Evolutionary conservation across 2,797 vertebrate species (phyloP).

Genomic region (Morelia viridis): DNA sequence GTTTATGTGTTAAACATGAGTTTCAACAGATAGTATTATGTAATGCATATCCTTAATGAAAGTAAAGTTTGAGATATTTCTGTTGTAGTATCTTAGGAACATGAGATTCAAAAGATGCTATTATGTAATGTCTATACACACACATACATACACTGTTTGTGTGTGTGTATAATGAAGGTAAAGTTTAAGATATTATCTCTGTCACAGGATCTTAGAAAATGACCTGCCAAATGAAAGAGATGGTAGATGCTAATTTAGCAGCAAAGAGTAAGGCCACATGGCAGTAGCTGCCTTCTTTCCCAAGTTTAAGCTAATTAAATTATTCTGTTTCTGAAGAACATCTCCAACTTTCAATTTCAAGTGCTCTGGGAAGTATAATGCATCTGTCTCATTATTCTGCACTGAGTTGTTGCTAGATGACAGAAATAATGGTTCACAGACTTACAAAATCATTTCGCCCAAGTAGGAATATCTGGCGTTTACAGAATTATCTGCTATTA

Average conservation of each 20-base stretch:
- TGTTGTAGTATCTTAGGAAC: no score
- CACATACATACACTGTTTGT: background rate
- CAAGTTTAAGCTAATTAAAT: slow-evolving; percentile 28
- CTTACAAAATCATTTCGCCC: slow-evolving; percentile 41
- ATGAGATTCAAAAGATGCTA: no score
- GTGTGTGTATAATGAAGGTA: background rate
- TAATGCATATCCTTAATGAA: slow-evolving; percentile 34
- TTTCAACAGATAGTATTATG: slow-evolving; percentile 46
- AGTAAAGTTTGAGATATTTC: slow-evolving; percentile 19
- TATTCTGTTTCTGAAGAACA: background rate
- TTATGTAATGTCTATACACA: no score
- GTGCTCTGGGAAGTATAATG: slow-evolving; percentile 23
- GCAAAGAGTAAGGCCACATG: slow-evolving; percentile 1
- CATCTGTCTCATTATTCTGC: slow-evolving; percentile 5
- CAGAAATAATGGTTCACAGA: slow-evolving; percentile 40
- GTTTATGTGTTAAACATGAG: slow-evolving; percentile 41
- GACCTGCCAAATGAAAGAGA: slow-evolving; percentile 15
- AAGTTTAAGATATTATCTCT: background rate
- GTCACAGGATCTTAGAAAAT: slow-evolving; percentile 11
- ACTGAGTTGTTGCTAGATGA: slow-evolving; percentile 34
- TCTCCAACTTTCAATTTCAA: slow-evolving; percentile 29
- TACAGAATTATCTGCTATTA: slow-evolving; percentile 28
- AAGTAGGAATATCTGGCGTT: slow-evolving; percentile 24
- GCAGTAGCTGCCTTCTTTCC: background rate
- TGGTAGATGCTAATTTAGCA: slow-evolving; percentile 16